Conservation (phyloP, 2,888 invertebrate species). For the Sepiola atlantica region DNA sequence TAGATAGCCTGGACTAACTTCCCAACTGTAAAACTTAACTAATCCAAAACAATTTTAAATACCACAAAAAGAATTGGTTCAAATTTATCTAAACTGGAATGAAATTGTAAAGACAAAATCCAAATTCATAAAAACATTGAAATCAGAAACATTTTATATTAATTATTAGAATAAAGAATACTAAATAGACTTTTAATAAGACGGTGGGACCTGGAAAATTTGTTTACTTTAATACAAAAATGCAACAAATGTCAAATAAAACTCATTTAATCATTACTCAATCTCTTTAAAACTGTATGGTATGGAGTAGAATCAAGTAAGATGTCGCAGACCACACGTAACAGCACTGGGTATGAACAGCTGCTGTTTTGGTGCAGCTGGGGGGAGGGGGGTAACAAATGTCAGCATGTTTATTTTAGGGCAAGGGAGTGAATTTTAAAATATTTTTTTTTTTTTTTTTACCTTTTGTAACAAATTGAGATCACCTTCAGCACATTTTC, state of each 20-base stretch:
- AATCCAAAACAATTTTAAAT: constrained; percentile 43
- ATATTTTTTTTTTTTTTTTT: not conserved
- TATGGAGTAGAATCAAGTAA: constrained; percentile 43
- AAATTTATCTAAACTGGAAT: constrained; percentile 44
- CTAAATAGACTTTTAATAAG: constrained; percentile 46
- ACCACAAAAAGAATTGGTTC: constrained; percentile 40
- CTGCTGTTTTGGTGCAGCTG: constrained; percentile 43
- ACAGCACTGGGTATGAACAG: constrained; percentile 46
- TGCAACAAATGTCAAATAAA: constrained; percentile 48
- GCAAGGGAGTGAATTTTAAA: not conserved
- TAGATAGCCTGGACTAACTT: constrained; percentile 34
- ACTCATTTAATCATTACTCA: constrained; percentile 41
- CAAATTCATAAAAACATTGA: constrained; percentile 45
- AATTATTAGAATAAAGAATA: constrained; percentile 44
- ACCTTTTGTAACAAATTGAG: constrained; percentile 46
- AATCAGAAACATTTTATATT: constrained; percentile 44
- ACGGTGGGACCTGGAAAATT: constrained; percentile 46
- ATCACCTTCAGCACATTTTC: constrained; percentile 48
- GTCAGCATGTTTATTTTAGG: constrained; percentile 43
- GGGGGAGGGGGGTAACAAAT: constrained; percentile 23
- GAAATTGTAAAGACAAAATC: constrained; percentile 47
- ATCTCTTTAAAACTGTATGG: constrained; percentile 47
- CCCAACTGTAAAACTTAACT: constrained; percentile 47
- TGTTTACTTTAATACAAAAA: constrained; percentile 47
- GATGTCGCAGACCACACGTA: constrained; percentile 47